Evolutionary conservation across 1,140 invertebrate species (phyloP), one percentile per base, ranked within the genome.

Genomic region (Xylocopa sonorina): DNA sequence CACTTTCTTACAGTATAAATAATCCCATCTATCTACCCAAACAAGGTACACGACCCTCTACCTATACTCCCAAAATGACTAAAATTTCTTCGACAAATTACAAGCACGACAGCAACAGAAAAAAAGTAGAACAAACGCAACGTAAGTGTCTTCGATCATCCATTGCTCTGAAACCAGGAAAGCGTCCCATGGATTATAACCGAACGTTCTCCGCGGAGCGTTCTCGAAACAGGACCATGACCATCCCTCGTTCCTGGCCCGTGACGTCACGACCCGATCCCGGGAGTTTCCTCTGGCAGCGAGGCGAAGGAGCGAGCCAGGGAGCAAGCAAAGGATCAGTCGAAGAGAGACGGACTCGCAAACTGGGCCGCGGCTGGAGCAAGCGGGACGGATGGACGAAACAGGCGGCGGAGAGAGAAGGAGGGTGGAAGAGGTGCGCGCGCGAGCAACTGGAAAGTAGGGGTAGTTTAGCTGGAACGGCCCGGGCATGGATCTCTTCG

Each of bases 401-500:
- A 34, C 10, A 16, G 3, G 60, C 6, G 29, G 14, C 27, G 32
- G 34, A 43, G 46, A 14, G 41, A 62, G 38, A 74, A 81, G 51
- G 66, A 60, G 75, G 46, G 62, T 32, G 57, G 63, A 60, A 32
- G 53, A 58, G 12, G 55, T 29, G 64, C 64, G 48, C 63, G 67
- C 76, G 73, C 62, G 60, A 66, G 78, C 58, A 58, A 71, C 51
- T 21, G 29, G 74, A 76, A 64, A 75, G 81, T 75, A 71, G 75
- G 85, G 72, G 82, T 78, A 84, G 75, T 83, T 87, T 82, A 88
- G 86, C 88, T 86, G 80, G 78, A 78, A 86, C 80, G 73, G 82
- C 84, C 87, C 87, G 88, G 88, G 88, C 75, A 78, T 75, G 77
- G 63, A 67, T 77, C 78, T 77, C 78, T 80, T 67, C 78, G 27